Conservation (phyloP, 2,888 invertebrate species). For the Spatulosminthurus flaviceps region DNA sequence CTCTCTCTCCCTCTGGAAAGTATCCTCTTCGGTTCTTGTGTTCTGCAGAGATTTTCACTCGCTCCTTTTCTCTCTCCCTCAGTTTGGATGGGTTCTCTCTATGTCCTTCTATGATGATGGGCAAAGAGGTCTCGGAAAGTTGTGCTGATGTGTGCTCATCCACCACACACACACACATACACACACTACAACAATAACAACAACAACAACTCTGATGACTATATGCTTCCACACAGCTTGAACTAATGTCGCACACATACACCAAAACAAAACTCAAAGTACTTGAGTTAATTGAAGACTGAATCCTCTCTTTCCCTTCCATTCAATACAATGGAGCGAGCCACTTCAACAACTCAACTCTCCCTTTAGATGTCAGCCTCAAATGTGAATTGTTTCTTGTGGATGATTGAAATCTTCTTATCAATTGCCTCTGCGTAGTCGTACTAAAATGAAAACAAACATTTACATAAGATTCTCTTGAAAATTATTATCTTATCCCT, state of each 20-base stretch:
- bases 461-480: constrained; percentile 20
- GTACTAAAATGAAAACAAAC: constrained; percentile 48
- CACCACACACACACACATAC: no score
- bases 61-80: background rate
- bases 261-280: background rate
- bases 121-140: background rate
- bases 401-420: constrained; percentile 85
- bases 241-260: background rate
- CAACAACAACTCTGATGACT: no score
- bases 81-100: no score
- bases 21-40: no score
- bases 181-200: no score
- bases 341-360: constrained; percentile 40
- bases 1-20: no score
- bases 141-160: constrained; percentile 1
- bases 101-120: background rate
- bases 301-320: background rate
- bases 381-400: constrained; percentile 80
- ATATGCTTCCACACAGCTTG: background rate
- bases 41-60: no score
- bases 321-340: background rate
- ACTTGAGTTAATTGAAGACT: constrained; percentile 34
- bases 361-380: constrained; percentile 65
- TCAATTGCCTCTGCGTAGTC: constrained; percentile 82
- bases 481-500: background rate